Base-by-base conservation (phyloP, 2,797 vertebrate species). In the Apogon talboti region DNA sequence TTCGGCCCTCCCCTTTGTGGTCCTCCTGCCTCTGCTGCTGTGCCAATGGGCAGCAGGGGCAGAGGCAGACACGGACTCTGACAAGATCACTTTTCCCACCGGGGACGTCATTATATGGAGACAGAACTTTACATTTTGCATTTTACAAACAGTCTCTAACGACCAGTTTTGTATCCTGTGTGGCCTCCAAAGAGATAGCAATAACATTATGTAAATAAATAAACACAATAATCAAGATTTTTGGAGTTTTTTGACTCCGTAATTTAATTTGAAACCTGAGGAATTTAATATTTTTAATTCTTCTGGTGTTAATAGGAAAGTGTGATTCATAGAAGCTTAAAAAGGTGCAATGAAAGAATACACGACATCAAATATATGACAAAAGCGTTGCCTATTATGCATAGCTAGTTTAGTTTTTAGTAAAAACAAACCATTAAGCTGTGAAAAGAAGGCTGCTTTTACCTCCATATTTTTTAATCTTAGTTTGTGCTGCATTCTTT, bases 1-100 rank as follows among this genome's bases (percentile, higher is more conserved):
- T 35, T 83, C 37, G 70, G 79, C 82, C 90, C 92, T 91, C 87
- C 90, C 90, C 89, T 77, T 88, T 79, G 51, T 43, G 65, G 76
- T 76, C 85, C 86, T 89, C 72, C 79, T 83, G 82, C 79, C 84
- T 19, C 49, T 0, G 65, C 68, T 67, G 74, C 82, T 82, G 78
- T 87, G 85, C 87, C 89, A 90, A 87, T 80, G 81, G 83, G 86
- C 74, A 79, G 75, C 70, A 58, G 67, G 67, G 77, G 79, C 68
- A 78, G 68, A 76, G 79, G 61, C 74, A 76, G 74, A 69, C 65
- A 72, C 63, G 67, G 35, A 11, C 38, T 67, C 66, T 66, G 59
- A 69, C 67, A 71, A 79, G 75, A 62, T 71, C 76, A 77, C 43
- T 55, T 71, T 59, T 15, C 35, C 73, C 80, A 71, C 76, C 60